Percentiles rank a stretch among this genome's conserved stretches.
Conservation (phyloP, 2,888 invertebrate genomes). For the Synergus itoensis region DNA sequence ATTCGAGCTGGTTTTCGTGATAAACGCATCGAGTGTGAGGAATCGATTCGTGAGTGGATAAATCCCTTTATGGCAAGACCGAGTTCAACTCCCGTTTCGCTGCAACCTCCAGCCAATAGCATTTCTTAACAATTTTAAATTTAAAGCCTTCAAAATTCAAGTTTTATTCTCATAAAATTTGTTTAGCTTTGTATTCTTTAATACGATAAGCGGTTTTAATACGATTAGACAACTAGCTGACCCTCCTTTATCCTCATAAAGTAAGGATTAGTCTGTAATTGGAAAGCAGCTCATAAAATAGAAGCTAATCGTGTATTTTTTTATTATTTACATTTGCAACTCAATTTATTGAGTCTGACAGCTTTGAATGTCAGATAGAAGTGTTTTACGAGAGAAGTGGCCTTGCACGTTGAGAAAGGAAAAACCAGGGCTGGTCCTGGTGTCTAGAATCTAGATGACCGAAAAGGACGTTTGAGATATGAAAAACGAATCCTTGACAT, state of each 20-base stretch:
- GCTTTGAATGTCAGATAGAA: background rate
- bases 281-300: background rate
- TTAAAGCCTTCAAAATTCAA: background rate
- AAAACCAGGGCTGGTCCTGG: background rate
- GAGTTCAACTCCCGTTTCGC: background rate
- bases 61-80: background rate
- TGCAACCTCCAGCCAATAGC: background rate
- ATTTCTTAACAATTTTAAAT: background rate
- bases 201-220: background rate
- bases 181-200: background rate
- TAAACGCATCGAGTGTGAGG: background rate
- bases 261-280: background rate
- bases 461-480: constrained; percentile 17
- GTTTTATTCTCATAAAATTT: background rate
- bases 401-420: background rate
- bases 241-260: background rate
- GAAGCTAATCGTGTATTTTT: background rate
- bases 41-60: background rate
- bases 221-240: background rate
- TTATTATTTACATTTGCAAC: background rate
- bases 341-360: background rate
- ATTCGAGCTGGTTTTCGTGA: background rate
- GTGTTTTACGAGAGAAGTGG: background rate
- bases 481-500: constrained; percentile 52
- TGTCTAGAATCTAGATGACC: background rate